Percentiles rank a stretch among this genome's conserved stretches.
phyloP scores from a whole-genome alignment of 1,140 invertebrate species.

The Drosophila seguyi region DNA sequence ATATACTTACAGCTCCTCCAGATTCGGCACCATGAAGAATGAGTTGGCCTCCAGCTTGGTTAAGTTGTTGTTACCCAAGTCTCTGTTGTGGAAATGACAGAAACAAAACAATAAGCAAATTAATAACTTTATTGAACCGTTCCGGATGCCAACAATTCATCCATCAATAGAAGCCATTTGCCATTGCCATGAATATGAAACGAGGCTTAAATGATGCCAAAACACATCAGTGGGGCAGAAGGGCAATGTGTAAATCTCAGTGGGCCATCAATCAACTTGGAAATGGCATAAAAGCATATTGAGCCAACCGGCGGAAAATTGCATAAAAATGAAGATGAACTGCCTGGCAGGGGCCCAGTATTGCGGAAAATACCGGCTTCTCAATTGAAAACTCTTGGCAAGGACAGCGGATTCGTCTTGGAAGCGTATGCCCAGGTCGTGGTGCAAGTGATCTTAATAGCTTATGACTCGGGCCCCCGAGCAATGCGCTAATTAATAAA shows the following conservation, averaged over 20 bases:
- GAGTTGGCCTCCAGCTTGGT: constrained; percentile 85
- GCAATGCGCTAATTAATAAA: constrained; percentile 80
- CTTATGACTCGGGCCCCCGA: constrained; percentile 45
- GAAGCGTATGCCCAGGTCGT: constrained; percentile 12
- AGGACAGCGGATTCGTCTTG: constrained; percentile 20
- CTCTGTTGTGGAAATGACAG: constrained; percentile 61
- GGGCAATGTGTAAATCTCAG: constrained; percentile 31
- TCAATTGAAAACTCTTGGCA: constrained; percentile 14
- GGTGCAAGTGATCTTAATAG: constrained; percentile 54
- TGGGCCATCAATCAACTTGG: constrained; percentile 67
- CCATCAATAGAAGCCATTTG: constrained; percentile 66
- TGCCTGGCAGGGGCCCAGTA: constrained; percentile 34
- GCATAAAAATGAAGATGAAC: constrained; percentile 77
- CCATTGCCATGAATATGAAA: constrained; percentile 56
- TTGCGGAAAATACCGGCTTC: constrained; percentile 4
- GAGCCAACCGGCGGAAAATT: constrained; percentile 56
- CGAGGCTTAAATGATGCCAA: constrained; percentile 56
- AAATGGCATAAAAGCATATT: constrained; percentile 52
- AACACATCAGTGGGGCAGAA: constrained; percentile 13
- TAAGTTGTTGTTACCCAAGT: constrained; percentile 86
- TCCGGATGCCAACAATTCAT: constrained; percentile 42
- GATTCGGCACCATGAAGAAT: constrained; percentile 84
- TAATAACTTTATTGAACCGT: constrained; percentile 45
- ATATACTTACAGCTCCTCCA: constrained; percentile 86
- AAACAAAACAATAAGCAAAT: constrained; percentile 61